Conservation (phyloP, 1,140 invertebrate genomes). For the Pseudachorutes palmiensis region DNA sequence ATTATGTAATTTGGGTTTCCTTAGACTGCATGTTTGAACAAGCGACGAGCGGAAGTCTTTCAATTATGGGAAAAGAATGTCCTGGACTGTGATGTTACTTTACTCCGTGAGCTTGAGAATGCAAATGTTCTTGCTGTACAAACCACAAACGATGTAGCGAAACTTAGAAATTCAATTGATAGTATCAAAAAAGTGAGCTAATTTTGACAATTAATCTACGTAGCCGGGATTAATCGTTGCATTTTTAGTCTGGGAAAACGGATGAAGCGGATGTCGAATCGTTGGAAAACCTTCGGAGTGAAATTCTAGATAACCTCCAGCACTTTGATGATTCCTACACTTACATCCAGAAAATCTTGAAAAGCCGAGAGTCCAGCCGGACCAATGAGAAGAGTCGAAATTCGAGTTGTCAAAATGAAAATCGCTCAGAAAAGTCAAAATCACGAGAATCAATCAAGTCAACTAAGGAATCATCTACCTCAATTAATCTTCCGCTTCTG, state of each 20-base stretch:
- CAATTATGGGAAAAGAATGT: constrained; percentile 13
- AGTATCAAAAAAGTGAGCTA: constrained; percentile 3
- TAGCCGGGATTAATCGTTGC: no score
- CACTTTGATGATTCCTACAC: constrained; percentile 6
- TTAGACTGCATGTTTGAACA: constrained; percentile 1
- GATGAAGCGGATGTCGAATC: neutral
- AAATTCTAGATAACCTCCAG: neutral
- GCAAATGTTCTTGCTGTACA: constrained; percentile 5
- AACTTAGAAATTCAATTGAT: constrained; percentile 3
- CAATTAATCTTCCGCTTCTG: no score
- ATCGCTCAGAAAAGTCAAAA: neutral
- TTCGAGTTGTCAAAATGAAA: neutral
- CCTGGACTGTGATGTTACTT: neutral
- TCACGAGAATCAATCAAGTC: neutral
- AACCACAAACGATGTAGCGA: neutral
- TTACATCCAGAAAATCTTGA: neutral
- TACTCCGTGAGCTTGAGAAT: constrained; percentile 11
- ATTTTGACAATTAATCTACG: no score
- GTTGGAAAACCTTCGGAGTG: neutral
- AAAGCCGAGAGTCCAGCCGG: neutral
- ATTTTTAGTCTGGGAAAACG: neutral
- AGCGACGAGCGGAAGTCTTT: constrained; percentile 9
- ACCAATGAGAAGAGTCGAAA: neutral
- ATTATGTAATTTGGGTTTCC: neutral
- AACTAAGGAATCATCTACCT: no score